phyloP scores from a whole-genome alignment of 1,140 invertebrate genomes.

The Metopolophium dirhodum region DNA sequence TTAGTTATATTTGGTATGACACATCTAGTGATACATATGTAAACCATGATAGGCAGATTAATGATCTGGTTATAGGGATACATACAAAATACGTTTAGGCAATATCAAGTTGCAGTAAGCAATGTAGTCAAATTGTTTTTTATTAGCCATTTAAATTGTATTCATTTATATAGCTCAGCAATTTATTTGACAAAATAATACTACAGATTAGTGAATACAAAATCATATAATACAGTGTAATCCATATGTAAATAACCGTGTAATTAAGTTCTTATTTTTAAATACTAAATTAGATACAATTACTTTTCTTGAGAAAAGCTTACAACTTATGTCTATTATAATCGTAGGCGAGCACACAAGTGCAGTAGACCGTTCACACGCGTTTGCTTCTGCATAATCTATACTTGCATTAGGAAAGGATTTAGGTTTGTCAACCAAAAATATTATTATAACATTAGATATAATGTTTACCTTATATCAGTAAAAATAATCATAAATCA shows the following conservation, averaged over 20 bases:
- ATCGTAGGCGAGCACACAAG: neutral
- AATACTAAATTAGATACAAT: neutral
- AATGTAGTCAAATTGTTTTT: neutral
- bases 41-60: too few relatives aligned
- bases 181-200: neutral
- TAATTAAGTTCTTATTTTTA: slow-evolving; percentile 1
- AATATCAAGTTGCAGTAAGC: neutral
- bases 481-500: neutral
- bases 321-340: neutral
- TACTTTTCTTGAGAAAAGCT: neutral
- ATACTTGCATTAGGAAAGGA: neutral
- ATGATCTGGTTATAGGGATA: too few relatives aligned
- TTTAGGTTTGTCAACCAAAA: neutral
- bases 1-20: neutral
- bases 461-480: neutral
- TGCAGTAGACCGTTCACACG: neutral
- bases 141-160: neutral
- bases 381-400: neutral
- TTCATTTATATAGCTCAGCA: neutral
- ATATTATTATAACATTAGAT: neutral
- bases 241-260: neutral
- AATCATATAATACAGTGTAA: neutral
- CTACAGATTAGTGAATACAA: neutral
- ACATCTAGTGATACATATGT: too few relatives aligned
- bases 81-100: too few relatives aligned